Conservation (phyloP, 2,113 vertebrate genomes). For the Triplophysa siluroides region DNA sequence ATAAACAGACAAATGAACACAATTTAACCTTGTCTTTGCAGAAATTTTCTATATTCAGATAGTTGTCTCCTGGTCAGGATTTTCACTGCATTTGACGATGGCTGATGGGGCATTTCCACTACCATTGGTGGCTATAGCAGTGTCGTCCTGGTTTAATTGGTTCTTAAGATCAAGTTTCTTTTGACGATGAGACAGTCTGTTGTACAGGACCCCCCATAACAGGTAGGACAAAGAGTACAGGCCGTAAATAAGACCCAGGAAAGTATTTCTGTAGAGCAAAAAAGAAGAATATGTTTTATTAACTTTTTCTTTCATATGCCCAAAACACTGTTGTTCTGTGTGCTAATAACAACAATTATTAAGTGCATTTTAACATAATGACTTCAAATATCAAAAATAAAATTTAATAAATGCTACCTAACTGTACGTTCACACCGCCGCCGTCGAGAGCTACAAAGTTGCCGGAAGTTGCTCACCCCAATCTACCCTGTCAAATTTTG, state of each 20-base stretch:
- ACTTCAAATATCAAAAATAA: too few species aligned
- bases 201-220: conserved; percentile 63
- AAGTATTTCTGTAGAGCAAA: conserved; percentile 64
- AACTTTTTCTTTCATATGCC: background rate
- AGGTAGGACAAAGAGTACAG: conserved; percentile 60
- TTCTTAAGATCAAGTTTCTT: conserved; percentile 62
- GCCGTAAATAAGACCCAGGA: conserved; percentile 68
- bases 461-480: too few species aligned
- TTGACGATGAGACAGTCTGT: conserved; percentile 61
- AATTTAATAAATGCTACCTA: background rate
- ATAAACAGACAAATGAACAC: conserved; percentile 13
- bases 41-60: conserved; percentile 60
- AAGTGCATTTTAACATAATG: too few species aligned
- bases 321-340: background rate
- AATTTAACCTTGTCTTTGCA: background rate
- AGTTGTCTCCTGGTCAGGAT: conserved; percentile 66
- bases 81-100: conserved; percentile 58
- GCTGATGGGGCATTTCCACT: conserved; percentile 50
- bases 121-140: conserved; percentile 11
- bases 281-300: background rate
- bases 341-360: too few species aligned
- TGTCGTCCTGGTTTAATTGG: conserved; percentile 58
- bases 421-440: too few species aligned
- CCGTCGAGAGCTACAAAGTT: too few species aligned
- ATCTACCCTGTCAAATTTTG: too few species aligned